phyloP scores from a whole-genome alignment of 2,888 invertebrate genomes.

The Pachydiplax longipennis region DNA sequence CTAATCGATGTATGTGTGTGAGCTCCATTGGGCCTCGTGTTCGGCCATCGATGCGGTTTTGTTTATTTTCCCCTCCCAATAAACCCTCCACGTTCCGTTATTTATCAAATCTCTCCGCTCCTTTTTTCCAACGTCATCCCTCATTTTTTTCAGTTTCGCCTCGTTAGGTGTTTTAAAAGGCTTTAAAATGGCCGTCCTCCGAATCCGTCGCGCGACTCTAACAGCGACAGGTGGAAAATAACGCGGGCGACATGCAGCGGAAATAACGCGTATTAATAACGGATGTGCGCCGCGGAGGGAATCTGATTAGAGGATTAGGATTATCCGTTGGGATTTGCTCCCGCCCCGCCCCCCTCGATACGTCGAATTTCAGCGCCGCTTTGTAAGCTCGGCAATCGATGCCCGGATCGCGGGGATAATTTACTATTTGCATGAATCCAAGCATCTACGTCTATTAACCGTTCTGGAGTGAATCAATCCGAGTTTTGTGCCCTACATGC shows the following conservation, averaged over 20 bases:
- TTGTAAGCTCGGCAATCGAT: neutral
- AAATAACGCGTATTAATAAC: neutral
- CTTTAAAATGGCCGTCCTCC: neutral
- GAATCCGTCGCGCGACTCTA: neutral
- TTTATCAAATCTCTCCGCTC: neutral
- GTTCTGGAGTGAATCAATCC: too few species aligned
- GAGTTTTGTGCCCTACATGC: too few species aligned
- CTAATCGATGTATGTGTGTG: slow-evolving; percentile 33
- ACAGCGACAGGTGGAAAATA: neutral
- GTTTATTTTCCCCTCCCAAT: slow-evolving; percentile 1
- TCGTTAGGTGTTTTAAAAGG: slow-evolving; percentile 10
- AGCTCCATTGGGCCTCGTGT: slow-evolving; percentile 25
- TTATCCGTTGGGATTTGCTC: neutral
- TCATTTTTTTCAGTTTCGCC: slow-evolving; percentile 2
- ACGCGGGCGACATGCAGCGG: neutral
- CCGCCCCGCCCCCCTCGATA: neutral
- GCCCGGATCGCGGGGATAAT: neutral
- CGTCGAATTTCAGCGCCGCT: neutral
- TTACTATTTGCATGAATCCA: neutral
- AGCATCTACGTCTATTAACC: neutral
- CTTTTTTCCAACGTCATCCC: neutral
- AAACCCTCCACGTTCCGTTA: neutral
- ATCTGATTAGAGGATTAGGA: neutral
- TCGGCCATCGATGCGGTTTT: slow-evolving; percentile 30
- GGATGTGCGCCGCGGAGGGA: neutral